These are phyloP conservation scores for Daubentonia madagascariensis DNA, from an alignment of 2,113 vertebrate genomes.

Conservation along the genomic window DNA sequence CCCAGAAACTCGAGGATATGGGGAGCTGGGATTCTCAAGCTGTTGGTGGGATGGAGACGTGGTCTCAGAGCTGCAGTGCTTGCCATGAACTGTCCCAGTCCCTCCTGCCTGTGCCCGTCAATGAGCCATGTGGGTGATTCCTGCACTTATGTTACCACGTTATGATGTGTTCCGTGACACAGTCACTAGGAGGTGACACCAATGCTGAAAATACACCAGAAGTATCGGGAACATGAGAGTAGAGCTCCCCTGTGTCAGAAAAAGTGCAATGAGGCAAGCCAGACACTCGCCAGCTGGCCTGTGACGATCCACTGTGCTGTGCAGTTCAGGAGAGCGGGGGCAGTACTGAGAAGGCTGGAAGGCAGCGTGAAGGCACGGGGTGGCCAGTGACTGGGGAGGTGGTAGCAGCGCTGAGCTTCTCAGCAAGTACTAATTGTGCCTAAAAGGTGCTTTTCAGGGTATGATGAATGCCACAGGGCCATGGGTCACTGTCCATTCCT, in stretches of 20 bases:
- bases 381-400: background rate
- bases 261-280: too few species aligned
- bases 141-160: too few species aligned
- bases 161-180: background rate
- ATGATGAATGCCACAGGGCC: background rate
- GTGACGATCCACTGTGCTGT: rapidly evolving
- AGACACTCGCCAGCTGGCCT: rapidly evolving
- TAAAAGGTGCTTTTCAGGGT: background rate
- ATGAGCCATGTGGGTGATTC: too few species aligned
- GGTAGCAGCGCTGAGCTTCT: background rate
- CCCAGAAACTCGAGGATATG: background rate
- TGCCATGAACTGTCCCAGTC: background rate
- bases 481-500: background rate
- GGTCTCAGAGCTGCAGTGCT: background rate
- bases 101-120: background rate
- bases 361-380: background rate
- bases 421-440: background rate
- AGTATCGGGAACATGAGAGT: background rate
- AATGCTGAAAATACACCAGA: background rate
- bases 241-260: background rate
- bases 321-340: background rate
- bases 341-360: too few species aligned
- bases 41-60: background rate
- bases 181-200: background rate
- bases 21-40: background rate